These are phyloP conservation scores for Brachycybe producta DNA, from an alignment of 2,888 invertebrate genomes.

Conservation along the genomic window DNA sequence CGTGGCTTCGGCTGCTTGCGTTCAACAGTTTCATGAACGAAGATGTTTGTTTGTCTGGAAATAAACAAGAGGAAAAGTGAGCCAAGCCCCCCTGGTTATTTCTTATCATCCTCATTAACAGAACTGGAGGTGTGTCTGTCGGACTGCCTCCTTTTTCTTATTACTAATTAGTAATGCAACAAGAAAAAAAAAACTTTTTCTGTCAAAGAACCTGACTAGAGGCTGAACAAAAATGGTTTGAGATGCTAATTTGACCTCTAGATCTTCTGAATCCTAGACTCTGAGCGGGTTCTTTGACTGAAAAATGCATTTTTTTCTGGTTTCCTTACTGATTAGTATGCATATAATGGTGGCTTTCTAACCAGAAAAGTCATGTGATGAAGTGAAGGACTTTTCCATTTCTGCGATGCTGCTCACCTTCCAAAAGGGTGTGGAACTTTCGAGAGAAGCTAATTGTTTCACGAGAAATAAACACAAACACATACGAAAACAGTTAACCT, in stretches of 20 bases:
- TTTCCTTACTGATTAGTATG: too few relatives aligned
- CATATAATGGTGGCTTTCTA: neutral
- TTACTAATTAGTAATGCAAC: neutral
- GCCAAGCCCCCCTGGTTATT: too few relatives aligned
- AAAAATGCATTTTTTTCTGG: too few relatives aligned
- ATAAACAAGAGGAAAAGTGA: neutral
- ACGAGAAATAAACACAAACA: too few relatives aligned
- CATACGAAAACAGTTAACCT: too few relatives aligned
- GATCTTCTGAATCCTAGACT: too few relatives aligned
- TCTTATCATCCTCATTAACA: too few relatives aligned
- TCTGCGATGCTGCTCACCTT: slow-evolving; percentile 7
- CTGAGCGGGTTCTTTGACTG: too few relatives aligned
- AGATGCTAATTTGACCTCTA: too few relatives aligned
- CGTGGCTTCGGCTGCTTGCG: neutral
- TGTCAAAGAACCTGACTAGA: neutral
- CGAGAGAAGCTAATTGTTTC: slow-evolving; percentile 8
- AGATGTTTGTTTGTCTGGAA: neutral
- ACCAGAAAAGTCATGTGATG: neutral
- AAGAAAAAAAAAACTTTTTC: neutral
- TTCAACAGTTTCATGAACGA: slow-evolving; percentile 1
- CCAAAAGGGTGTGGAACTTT: slow-evolving; percentile 7
- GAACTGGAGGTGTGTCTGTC: neutral
- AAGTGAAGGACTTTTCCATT: slow-evolving; percentile 5
- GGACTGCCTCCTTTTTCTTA: neutral
- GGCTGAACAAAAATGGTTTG: too few relatives aligned